Evolutionary conservation across 92 coral and sea anemone species (phyloP).

Genomic region (Heliopora coerulea): DNA sequence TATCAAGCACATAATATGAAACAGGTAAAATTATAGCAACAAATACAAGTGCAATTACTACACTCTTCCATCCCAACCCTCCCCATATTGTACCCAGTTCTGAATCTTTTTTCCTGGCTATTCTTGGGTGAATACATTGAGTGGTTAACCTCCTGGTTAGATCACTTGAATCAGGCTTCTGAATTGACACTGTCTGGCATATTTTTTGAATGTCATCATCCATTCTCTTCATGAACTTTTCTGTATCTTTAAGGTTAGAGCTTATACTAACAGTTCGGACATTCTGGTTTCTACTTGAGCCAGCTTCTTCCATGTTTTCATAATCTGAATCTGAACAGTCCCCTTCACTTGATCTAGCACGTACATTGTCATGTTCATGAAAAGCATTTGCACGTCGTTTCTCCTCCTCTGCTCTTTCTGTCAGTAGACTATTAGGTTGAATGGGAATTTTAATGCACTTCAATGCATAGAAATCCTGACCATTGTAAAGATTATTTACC

Average conservation of each 20-base stretch:
- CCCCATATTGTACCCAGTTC: conserved; percentile 74
- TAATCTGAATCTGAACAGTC: conserved; percentile 33
- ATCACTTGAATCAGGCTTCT: conserved; percentile 75
- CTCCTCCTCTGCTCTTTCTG: conserved; percentile 64
- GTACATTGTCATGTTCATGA: conserved; percentile 29
- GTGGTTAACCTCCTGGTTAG: conserved; percentile 83
- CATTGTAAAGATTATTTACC: conserved; percentile 81
- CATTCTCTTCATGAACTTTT: conserved; percentile 87
- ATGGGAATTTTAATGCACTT: conserved; percentile 88
- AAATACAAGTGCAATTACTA: conserved; percentile 58
- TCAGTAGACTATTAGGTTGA: conserved; percentile 82
- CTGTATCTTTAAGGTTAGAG: conserved; percentile 76
- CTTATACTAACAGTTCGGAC: conserved; percentile 93
- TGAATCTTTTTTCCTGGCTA: conserved; percentile 60
- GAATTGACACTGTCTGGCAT: conserved; percentile 75
- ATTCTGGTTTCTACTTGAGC: conserved; percentile 44
- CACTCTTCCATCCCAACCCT: conserved; percentile 95
- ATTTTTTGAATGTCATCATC: conserved; percentile 86
- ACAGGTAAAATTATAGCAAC: conserved; percentile 73
- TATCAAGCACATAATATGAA: conserved; percentile 47
- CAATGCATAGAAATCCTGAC: conserved; percentile 96
- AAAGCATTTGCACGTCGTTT: conserved; percentile 69
- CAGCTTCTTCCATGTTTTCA: conserved; percentile 47
- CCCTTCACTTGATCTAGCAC: conserved; percentile 48
- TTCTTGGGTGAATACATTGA: conserved; percentile 87